Conservation (phyloP, 2,797 vertebrate genomes). For the Lithobates pipiens region DNA sequence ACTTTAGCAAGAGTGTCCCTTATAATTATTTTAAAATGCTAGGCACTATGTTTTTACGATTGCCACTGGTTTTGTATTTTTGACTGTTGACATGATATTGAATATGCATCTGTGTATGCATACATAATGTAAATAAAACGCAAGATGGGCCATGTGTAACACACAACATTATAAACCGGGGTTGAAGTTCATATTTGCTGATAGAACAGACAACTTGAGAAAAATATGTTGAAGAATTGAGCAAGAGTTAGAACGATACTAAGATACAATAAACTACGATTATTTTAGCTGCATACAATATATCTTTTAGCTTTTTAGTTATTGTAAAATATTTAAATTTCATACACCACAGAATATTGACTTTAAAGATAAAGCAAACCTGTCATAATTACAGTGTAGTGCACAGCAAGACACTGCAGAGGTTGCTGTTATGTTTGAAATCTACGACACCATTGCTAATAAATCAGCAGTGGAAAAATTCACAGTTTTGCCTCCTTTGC, state of each 20-base stretch:
- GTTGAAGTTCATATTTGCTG: constrained; percentile 16
- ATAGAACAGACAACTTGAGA: background rate
- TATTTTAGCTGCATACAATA: background rate
- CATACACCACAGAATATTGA: too few relatives aligned
- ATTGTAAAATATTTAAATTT: too few relatives aligned
- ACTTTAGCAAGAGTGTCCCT: too few relatives aligned
- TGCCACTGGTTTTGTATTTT: background rate
- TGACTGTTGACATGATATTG: background rate
- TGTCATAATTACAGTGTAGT: too few relatives aligned
- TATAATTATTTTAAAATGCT: too few relatives aligned
- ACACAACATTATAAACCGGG: background rate
- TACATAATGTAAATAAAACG: background rate
- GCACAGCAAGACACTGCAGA: too few relatives aligned
- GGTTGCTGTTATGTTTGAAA: too few relatives aligned
- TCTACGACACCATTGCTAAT: too few relatives aligned
- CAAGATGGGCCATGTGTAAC: background rate
- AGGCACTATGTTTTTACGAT: background rate
- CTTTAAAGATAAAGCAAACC: too few relatives aligned
- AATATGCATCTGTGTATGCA: background rate
- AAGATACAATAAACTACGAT: background rate
- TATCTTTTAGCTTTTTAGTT: too few relatives aligned
- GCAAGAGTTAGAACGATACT: background rate
- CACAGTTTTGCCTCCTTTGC: too few relatives aligned
- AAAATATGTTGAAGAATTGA: constrained; percentile 9
- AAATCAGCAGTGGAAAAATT: too few relatives aligned